A percentile compares a stretch with the other conserved stretches of the same genome.
These are phyloP conservation scores for Caenorhabditis remanei DNA, from an alignment of 1,140 invertebrate genomes.

Conservation along the genomic window DNA sequence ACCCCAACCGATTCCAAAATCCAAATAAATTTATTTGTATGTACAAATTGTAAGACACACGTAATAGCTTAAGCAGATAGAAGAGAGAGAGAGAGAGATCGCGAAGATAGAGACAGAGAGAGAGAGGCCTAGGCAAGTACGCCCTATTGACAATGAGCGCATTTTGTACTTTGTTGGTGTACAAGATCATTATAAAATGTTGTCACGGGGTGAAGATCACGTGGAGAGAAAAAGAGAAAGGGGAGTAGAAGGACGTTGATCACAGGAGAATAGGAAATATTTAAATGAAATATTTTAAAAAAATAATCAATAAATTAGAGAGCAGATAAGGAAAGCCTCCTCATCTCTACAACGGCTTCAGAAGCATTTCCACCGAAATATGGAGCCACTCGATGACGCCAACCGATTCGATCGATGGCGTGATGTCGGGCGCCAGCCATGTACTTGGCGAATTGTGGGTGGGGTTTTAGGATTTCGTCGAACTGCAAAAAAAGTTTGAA, in stretches of 20 bases:
- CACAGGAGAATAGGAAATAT: too few species aligned
- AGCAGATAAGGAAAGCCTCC: neutral
- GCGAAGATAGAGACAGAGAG: neutral
- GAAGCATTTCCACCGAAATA: slow-evolving; percentile 18
- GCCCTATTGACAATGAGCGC: slow-evolving; percentile 5
- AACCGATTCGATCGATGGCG: neutral
- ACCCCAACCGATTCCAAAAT: neutral
- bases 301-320: too few species aligned
- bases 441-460: too few species aligned
- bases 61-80: slow-evolving; percentile 47
- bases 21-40: neutral
- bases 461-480: neutral
- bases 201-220: slow-evolving; percentile 30
- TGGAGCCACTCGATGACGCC: neutral
- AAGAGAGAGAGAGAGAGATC: neutral
- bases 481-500: neutral
- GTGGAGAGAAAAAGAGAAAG: neutral
- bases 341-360: slow-evolving; percentile 18
- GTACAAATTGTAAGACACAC: slow-evolving; percentile 24
- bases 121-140: neutral
- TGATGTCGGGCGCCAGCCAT: neutral
- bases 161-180: neutral
- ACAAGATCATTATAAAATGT: slow-evolving; percentile 9
- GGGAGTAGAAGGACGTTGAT: neutral
- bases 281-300: too few species aligned